Conservation (phyloP, 2,113 vertebrate species). For the Chamaea fasciata region DNA sequence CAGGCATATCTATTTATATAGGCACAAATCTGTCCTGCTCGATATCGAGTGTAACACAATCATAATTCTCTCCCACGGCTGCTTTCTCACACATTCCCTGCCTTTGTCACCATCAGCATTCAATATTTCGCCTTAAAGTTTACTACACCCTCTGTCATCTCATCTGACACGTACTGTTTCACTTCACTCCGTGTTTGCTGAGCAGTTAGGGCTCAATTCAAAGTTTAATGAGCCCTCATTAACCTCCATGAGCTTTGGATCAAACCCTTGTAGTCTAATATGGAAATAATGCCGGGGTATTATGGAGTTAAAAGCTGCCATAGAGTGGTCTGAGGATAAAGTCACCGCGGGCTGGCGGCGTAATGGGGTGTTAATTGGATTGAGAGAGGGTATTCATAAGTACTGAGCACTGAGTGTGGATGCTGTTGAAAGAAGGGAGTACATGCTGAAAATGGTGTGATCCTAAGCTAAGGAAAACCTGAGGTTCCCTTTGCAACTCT, state of each 20-base stretch:
- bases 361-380: constrained; percentile 51
- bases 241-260: constrained; percentile 31
- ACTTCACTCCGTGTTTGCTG: not conserved
- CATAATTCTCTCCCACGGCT: not conserved
- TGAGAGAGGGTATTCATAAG: constrained; percentile 27
- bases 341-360: not conserved
- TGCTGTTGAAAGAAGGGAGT: not conserved
- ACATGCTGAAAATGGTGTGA: not conserved
- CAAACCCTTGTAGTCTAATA: constrained; percentile 46
- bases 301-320: constrained; percentile 56
- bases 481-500: not conserved
- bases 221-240: constrained; percentile 57
- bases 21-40: not conserved
- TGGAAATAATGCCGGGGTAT: constrained; percentile 37
- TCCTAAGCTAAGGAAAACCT: not conserved
- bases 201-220: constrained; percentile 43
- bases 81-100: not conserved
- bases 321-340: constrained; percentile 44
- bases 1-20: not conserved
- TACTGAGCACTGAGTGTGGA: constrained; percentile 18
- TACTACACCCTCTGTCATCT: not conserved
- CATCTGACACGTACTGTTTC: not conserved
- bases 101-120: not conserved
- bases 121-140: not conserved
- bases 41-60: not conserved